Evolutionary conservation across 1,140 invertebrate genomes (phyloP).

Genomic region (Tetramorium simillimum): DNA sequence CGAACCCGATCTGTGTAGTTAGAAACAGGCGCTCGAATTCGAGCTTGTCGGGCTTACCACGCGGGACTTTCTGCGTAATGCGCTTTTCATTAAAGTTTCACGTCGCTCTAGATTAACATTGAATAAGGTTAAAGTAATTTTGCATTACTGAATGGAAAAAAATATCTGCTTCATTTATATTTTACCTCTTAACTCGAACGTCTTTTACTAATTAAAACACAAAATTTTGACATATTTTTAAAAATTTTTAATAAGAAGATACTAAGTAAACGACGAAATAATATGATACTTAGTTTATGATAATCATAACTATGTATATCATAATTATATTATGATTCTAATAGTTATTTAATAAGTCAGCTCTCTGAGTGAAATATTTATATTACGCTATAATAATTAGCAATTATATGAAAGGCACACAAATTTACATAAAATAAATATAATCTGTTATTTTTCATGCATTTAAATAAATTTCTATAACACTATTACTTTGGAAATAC

Average conservation of each 20-base stretch:
- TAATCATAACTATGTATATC: background rate
- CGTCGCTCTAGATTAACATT: constrained; percentile 22
- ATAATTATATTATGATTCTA: background rate
- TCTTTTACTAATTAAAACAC: background rate
- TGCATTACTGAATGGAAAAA: background rate
- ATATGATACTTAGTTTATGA: background rate
- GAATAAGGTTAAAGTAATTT: background rate
- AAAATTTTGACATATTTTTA: background rate
- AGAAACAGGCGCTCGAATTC: constrained; percentile 21
- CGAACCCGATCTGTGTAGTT: constrained; percentile 15
- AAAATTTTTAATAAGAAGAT: background rate
- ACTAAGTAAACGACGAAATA: background rate
- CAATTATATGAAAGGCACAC: background rate
- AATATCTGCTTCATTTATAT: background rate
- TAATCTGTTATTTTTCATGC: background rate
- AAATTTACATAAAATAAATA: background rate
- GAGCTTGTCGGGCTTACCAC: constrained; percentile 25
- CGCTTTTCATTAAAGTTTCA: constrained; percentile 41
- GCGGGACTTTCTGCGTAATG: constrained; percentile 19
- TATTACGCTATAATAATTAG: background rate
- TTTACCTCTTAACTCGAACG: background rate
- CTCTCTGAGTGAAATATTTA: background rate
- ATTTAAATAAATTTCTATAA: background rate
- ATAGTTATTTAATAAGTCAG: background rate
- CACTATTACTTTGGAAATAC: background rate